These are phyloP conservation scores for Caracal caracal DNA, from an alignment of 2,113 vertebrate species.

Conservation along the genomic window DNA sequence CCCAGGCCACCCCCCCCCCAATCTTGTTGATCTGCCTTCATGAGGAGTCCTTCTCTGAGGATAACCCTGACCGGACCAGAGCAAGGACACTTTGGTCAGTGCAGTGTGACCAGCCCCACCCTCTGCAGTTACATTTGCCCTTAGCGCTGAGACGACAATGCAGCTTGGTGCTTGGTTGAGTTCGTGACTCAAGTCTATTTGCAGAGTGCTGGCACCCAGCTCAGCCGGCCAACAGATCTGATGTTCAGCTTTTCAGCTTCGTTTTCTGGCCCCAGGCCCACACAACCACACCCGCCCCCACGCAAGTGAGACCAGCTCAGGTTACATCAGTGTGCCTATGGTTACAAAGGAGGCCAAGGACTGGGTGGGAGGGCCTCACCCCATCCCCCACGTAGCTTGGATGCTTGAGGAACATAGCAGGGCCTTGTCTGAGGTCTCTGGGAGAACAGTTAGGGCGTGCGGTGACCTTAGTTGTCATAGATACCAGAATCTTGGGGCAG, in stretches of 20 bases:
- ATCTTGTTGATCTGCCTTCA: not conserved
- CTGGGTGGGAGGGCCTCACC: not conserved
- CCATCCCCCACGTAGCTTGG: not conserved
- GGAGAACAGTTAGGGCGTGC: accelerated
- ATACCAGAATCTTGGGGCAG: not conserved
- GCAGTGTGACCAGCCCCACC: not conserved
- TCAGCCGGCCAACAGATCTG: not conserved
- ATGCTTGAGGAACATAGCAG: not conserved
- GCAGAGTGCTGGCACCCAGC: conserved; percentile 54
- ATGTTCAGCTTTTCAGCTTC: not conserved
- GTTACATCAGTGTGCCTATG: accelerated
- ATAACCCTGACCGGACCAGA: not conserved
- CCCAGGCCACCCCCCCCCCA: not conserved
- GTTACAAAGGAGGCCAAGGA: not conserved
- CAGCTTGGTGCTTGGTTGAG: conserved; percentile 12
- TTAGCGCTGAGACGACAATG: not conserved
- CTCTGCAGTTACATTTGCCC: not conserved
- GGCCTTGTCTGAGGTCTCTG: not conserved
- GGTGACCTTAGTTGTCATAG: not conserved
- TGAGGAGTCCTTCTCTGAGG: not conserved
- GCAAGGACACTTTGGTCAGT: not conserved
- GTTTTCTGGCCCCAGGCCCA: conserved; percentile 24
- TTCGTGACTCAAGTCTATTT: conserved; percentile 79
- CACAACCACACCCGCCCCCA: not conserved
- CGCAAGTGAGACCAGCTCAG: not conserved